Evolutionary conservation across 2,797 vertebrate species (phyloP).

Genomic region (Triplophysa yarkandensis): DNA sequence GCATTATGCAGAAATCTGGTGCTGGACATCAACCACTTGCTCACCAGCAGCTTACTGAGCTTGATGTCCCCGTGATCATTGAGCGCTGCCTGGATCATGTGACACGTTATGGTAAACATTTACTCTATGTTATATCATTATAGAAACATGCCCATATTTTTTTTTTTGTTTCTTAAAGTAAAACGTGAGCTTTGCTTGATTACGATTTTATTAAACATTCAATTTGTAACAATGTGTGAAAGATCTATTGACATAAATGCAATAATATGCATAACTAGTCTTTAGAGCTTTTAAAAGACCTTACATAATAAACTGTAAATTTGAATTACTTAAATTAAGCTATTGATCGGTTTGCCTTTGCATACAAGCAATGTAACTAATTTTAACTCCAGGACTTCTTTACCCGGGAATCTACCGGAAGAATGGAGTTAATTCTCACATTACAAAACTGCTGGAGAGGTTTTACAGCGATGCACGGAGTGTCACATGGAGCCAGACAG

Average conservation of each 20-base stretch:
- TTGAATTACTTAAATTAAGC: too few relatives aligned
- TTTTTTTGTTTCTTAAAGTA: too few relatives aligned
- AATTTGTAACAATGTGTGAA: too few relatives aligned
- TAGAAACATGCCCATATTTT: background rate
- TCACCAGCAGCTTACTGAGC: slow-evolving; percentile 78
- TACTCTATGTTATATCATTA: background rate
- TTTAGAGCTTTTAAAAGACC: too few relatives aligned
- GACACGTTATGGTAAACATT: slow-evolving; percentile 73
- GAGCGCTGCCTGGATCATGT: slow-evolving; percentile 80
- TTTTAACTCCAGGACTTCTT: slow-evolving; percentile 69
- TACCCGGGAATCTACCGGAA: slow-evolving; percentile 80
- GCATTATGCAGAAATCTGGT: slow-evolving; percentile 76
- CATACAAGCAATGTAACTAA: background rate
- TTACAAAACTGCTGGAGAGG: slow-evolving; percentile 71
- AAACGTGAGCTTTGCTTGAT: too few relatives aligned
- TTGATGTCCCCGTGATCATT: slow-evolving; percentile 74
- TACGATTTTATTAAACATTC: too few relatives aligned
- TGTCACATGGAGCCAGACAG: slow-evolving; percentile 67
- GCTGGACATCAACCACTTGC: slow-evolving; percentile 72
- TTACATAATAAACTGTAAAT: too few relatives aligned
- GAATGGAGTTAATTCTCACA: slow-evolving; percentile 79
- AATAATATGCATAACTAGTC: too few relatives aligned
- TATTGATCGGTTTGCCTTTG: too few relatives aligned
- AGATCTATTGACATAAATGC: too few relatives aligned
- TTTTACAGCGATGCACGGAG: slow-evolving; percentile 75